Conservation (phyloP, 2,797 vertebrate genomes). For the Tokudaia tokunoshimensis region DNA sequence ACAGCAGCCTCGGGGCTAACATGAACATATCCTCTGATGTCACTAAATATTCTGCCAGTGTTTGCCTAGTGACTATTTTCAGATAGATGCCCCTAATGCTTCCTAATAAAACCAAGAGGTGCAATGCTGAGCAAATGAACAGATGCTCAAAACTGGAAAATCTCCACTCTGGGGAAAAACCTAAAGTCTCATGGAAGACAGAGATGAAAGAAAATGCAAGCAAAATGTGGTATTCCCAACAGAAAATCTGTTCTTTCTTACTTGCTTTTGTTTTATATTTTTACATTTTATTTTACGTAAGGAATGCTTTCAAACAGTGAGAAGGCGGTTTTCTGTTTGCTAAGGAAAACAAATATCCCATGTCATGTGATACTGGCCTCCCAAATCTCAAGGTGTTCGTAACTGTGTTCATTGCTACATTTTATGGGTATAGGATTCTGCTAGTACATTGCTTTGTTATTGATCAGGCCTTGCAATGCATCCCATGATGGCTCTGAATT, state of each 20-base stretch:
- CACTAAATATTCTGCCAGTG: slow-evolving; percentile 73
- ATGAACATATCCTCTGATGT: slow-evolving; percentile 64
- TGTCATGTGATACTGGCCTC: neutral
- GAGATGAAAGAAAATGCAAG: neutral
- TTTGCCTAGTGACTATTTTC: neutral
- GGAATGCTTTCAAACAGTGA: neutral
- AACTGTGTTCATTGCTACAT: neutral
- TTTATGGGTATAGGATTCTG: neutral
- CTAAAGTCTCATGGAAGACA: neutral
- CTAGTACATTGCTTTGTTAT: neutral
- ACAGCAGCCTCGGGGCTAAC: slow-evolving; percentile 60
- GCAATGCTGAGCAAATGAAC: slow-evolving; percentile 22
- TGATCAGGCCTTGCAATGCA: neutral
- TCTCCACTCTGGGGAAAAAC: neutral
- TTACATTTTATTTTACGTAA: slow-evolving; percentile 13
- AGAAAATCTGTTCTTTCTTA: neutral
- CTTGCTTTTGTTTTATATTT: neutral
- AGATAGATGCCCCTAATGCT: neutral
- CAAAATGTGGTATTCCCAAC: neutral
- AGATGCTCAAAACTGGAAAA: slow-evolving; percentile 18
- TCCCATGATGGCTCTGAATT: neutral
- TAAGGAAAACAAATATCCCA: neutral
- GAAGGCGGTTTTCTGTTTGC: neutral
- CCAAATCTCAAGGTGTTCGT: neutral
- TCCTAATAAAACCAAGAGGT: neutral